Conservation (phyloP, 2,888 invertebrate genomes). For the Acrobasis suavella region DNA sequence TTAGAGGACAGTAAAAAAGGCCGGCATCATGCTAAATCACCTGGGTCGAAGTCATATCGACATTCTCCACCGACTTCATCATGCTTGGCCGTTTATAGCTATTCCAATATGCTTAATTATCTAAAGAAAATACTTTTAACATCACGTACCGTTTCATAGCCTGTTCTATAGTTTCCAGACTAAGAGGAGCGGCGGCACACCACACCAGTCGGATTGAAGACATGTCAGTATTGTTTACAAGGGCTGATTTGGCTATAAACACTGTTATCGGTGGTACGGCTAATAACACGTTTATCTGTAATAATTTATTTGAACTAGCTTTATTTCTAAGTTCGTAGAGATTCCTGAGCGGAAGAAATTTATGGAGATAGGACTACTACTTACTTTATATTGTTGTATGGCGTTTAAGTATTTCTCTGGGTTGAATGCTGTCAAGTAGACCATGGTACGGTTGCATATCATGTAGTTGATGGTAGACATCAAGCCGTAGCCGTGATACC, state of each 20-base stretch:
- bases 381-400: slow-evolving; percentile 84
- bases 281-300: slow-evolving; percentile 49
- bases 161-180: slow-evolving; percentile 48
- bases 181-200: slow-evolving; percentile 64
- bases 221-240: slow-evolving; percentile 56
- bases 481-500: slow-evolving; percentile 90
- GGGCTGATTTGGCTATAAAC: slow-evolving; percentile 54
- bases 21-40: too few relatives aligned
- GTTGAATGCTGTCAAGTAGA: slow-evolving; percentile 85
- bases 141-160: slow-evolving; percentile 53
- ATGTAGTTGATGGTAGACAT: slow-evolving; percentile 82
- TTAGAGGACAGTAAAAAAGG: too few relatives aligned
- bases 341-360: too few relatives aligned
- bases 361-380: neutral
- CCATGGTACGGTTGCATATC: slow-evolving; percentile 65
- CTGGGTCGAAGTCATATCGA: too few relatives aligned
- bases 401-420: slow-evolving; percentile 83
- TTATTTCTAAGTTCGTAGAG: neutral
- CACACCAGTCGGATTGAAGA: slow-evolving; percentile 50
- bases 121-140: too few relatives aligned
- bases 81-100: too few relatives aligned
- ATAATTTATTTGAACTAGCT: slow-evolving; percentile 6
- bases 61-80: too few relatives aligned
- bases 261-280: slow-evolving; percentile 63
- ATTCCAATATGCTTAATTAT: too few relatives aligned